Evolutionary conservation across 1,140 invertebrate species (phyloP).

Genomic region (Formica exsecta): DNA sequence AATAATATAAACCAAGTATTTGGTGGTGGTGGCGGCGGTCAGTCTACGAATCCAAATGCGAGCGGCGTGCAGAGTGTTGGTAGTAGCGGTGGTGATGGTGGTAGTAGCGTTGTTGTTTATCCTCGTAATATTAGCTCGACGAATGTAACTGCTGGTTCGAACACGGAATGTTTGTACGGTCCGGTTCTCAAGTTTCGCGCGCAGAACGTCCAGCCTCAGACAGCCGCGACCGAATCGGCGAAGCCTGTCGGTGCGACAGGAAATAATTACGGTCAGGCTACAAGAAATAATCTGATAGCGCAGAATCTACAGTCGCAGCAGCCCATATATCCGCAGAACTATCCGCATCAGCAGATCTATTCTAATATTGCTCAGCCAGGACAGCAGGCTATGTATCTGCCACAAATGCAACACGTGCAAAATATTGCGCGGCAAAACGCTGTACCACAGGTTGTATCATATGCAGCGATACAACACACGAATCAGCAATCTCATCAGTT

Average conservation of each 20-base stretch:
- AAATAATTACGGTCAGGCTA: conserved; percentile 70
- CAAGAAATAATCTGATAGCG: conserved; percentile 70
- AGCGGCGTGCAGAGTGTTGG: conserved; percentile 49
- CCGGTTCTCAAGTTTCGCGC: conserved; percentile 85
- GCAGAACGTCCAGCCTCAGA: conserved; percentile 74
- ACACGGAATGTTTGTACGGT: conserved; percentile 82
- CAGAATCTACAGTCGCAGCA: conserved; percentile 75
- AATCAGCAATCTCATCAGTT: conserved; percentile 60
- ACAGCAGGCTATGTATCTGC: conserved; percentile 70
- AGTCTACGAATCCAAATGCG: conserved; percentile 47
- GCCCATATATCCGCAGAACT: conserved; percentile 77
- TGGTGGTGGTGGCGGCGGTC: conserved; percentile 46
- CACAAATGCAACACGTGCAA: conserved; percentile 72
- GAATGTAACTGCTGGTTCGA: conserved; percentile 45
- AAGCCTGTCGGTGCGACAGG: conserved; percentile 66
- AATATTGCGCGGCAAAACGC: conserved; percentile 72
- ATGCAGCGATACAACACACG: conserved; percentile 63
- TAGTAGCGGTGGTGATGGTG: neutral
- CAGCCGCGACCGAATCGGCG: conserved; percentile 47
- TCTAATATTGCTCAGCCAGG: conserved; percentile 78
- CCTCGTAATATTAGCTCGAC: conserved; percentile 63
- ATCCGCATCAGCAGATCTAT: conserved; percentile 82
- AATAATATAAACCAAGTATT: conserved; percentile 55
- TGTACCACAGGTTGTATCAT: conserved; percentile 63
- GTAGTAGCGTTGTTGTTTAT: conserved; percentile 39